Evolutionary conservation across 1,140 invertebrate species (phyloP), one percentile per base, ranked within the genome.

Genomic region (Dendroctonus ponderosae): DNA sequence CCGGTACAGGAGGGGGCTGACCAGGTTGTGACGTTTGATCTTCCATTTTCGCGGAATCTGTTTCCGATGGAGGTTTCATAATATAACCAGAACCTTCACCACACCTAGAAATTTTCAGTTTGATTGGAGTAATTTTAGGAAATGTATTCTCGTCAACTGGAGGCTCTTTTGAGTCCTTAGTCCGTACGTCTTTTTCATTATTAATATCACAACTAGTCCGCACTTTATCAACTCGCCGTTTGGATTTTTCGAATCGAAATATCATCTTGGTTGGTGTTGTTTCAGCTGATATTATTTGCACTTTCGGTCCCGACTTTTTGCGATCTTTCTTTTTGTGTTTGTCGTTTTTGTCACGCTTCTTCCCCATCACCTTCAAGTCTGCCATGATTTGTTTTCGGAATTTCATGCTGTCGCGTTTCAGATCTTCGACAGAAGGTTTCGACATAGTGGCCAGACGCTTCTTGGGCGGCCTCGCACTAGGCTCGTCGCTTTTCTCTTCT

Each of bases 371-470:
- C 85, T 85, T 86, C 71, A 86, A 84, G 54, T 88, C 86, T 71
- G 93, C 93, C 72, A 89, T 89, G 7, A 90, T 88, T 82, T 86
- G 87, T 51, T 88, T 85, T n/a, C 92, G 82, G 77, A 86, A 94
- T 73, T 92, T 93, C 91, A 95, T 93, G 68, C 88, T 92, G 70
- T 94, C 91, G 6, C 90, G 83, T 64, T 86, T 88, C 6, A 93
- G 78, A 68, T 93, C 91, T 76, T 91, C 90, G 72, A 88, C 87
- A 59, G 82, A 86, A 0, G 89, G 89, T 62, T 68, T 68, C 5
- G 60, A 52, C 5, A 63, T 58, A 0, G 62, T 67, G 6, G 65
- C 49, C 12, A 68, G 40, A 8, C 66, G 66, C 50, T 71, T 71
- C 44, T 68, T 71, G 8, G 62, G 87, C 85, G 69, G 82, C 85